Evolutionary conservation across 2,888 invertebrate species (phyloP), one percentile per base, ranked within the genome.

Genomic region (Spatulosminthurus flaviceps): DNA sequence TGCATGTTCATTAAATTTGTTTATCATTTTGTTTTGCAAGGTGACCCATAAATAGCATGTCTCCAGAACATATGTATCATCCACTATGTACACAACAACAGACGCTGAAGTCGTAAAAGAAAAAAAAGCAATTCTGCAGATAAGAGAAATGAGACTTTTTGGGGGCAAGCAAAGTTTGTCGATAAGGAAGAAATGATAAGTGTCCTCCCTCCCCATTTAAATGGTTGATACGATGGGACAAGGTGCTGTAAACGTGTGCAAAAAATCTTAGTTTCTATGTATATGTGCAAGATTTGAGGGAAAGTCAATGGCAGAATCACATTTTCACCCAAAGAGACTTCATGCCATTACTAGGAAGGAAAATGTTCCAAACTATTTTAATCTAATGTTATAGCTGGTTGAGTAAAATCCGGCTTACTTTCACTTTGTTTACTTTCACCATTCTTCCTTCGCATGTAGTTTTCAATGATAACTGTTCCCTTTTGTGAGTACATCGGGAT

Each of bases 271-370:
- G 13, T 70, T 19, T 34, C 42, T 7, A 29, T 70, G 19, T 70
- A n/a, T n/a, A n/a, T n/a, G 16, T 21, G 70, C 2, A 51, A n/a
- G 16, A 51, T 51, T 41, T 70, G 70, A 70, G 1, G 24, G 42
- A 41, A n/a, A 70, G 29, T 9, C 24, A 51, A 72, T 43, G 24
- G 41, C 34, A 67, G 28, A 76, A 69, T 21, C 28, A 67, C n/a
- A 51, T 51, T n/a, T n/a, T 51, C n/a, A 51, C 16, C 51, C 51
- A 19, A 51, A 19, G n/a, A 51, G 51, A 76, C 29, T 69, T n/a
- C n/a, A n/a, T n/a, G 43, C n/a, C 24, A 2, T 64, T n/a, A 24
- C 64, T 64, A 22, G 11, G 24, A 2, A 2, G n/a, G 51, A 51
- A 51, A 51, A 51, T 51, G 51, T 51, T 51, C 9, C 19, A n/a